Percentiles rank a stretch among this genome's conserved stretches.
Evolutionary conservation across 92 coral and sea anemone species (phyloP).

Genomic region (Parazoanthus atlanticus): DNA sequence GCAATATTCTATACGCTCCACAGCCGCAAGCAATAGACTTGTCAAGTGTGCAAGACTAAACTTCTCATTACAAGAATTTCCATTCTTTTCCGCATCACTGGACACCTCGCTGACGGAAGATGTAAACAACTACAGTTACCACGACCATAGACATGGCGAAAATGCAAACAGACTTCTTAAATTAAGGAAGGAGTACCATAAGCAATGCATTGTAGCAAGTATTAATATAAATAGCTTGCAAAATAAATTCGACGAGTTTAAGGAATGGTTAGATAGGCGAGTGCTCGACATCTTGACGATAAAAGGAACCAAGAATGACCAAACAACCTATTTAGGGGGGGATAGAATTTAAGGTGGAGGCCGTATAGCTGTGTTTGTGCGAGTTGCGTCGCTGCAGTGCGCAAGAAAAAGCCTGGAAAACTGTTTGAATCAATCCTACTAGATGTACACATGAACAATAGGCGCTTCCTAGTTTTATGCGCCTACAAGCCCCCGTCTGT

Average conservation of each 20-base stretch:
- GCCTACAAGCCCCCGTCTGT: slow-evolving; percentile 59
- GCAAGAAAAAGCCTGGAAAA: slow-evolving; percentile 18
- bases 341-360: slow-evolving; percentile 62
- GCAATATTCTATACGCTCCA: slow-evolving; percentile 22
- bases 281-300: slow-evolving; percentile 54
- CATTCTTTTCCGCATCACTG: slow-evolving; percentile 25
- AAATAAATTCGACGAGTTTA: slow-evolving; percentile 55
- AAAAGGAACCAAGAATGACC: slow-evolving; percentile 61
- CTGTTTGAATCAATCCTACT: slow-evolving; percentile 31
- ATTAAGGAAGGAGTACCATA: slow-evolving; percentile 33
- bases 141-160: neutral
- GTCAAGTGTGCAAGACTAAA: neutral
- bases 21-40: slow-evolving; percentile 23
- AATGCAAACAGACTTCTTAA: neutral
- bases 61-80: neutral
- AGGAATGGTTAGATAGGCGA: slow-evolving; percentile 49
- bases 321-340: slow-evolving; percentile 45
- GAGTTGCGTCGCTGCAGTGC: slow-evolving; percentile 41
- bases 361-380: slow-evolving; percentile 43
- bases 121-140: neutral
- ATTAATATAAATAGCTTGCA: slow-evolving; percentile 51
- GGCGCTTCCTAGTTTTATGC: slow-evolving; percentile 20
- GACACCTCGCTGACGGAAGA: slow-evolving; percentile 1
- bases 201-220: slow-evolving; percentile 51
- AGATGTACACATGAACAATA: slow-evolving; percentile 25